phyloP scores from a whole-genome alignment of 2,113 vertebrate genomes.

The Protobothrops mucrosquamatus region DNA sequence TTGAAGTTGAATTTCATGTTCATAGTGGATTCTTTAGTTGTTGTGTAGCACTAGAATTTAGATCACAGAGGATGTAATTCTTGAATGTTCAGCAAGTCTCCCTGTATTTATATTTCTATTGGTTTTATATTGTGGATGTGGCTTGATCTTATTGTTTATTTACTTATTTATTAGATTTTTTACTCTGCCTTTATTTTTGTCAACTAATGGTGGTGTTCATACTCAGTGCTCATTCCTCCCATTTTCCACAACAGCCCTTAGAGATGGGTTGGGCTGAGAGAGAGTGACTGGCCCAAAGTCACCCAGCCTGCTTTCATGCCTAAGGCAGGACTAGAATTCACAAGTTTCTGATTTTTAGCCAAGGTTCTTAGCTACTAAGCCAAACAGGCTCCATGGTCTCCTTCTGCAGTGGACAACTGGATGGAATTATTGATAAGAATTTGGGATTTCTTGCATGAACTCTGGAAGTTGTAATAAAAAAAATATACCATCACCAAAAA shows the following conservation, averaged over 20 bases:
- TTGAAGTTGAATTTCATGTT: background rate
- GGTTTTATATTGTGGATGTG: background rate
- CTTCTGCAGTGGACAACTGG: background rate
- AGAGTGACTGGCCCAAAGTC: background rate
- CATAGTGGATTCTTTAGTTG: background rate
- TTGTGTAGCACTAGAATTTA: background rate
- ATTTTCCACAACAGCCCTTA: background rate
- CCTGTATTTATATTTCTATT: background rate
- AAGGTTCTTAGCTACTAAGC: background rate
- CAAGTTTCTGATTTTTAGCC: background rate
- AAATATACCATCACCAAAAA: background rate
- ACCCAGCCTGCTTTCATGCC: background rate
- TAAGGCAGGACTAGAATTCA: background rate
- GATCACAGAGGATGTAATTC: background rate
- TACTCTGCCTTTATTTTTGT: background rate
- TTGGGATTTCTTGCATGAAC: background rate
- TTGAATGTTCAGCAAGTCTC: background rate
- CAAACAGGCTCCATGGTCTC: background rate
- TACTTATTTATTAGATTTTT: background rate
- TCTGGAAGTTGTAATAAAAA: background rate
- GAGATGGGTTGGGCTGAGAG: background rate
- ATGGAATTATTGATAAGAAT: background rate
- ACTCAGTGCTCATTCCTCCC: background rate
- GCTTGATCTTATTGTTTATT: background rate
- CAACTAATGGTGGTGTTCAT: background rate